Evolutionary conservation across 2,113 vertebrate species (phyloP), one percentile per base, ranked within the genome.

Genomic region (Halcyon senegalensis): DNA sequence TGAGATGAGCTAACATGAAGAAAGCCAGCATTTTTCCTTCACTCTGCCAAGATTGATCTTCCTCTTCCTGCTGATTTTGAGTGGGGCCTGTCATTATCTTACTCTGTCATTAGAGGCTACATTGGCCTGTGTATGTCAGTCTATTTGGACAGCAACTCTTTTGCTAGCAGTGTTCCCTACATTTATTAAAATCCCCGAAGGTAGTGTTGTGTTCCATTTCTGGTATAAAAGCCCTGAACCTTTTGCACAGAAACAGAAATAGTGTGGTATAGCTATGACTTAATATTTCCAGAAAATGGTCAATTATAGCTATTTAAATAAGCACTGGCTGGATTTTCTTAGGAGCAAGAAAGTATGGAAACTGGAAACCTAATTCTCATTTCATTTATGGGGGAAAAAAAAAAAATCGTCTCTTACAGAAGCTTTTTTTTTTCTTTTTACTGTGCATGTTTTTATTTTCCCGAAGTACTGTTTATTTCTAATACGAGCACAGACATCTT

Each of bases 71-170:
- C 99, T 99, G 99, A 99, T 99, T 99, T 98, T 98, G 98, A 99
- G 99, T 99, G 98, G 98, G 99, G 98, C 98, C 99, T 99, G 99
- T 99, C 99, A 99, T 99, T 99, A 99, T 99, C 99, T 99, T 99
- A 99, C 99, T 99, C 99, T 99, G 99, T 99, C 99, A 99, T 99
- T 99, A 99, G 98, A 99, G 99, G 99, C 99, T 99, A 98, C 99
- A 99, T 99, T 99, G 98, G 99, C 98, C 99, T 98, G 99, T 99
- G 99, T 99, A 97, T 99, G 99, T 99, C 99, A 99, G 99, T 99
- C 99, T 99, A 99, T 99, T 99, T 99, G 99, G 99, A 99, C 99
- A 99, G 99, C 99, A 99, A 99, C 98, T 99, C 99, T 99, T 99
- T 99, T 99, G 98, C 99, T 99, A 99, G 98, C 98, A 98, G 98